Evolutionary conservation across 2,888 invertebrate genomes (phyloP), one percentile per base, ranked within the genome.

Genomic region (Heteropelma amictum): DNA sequence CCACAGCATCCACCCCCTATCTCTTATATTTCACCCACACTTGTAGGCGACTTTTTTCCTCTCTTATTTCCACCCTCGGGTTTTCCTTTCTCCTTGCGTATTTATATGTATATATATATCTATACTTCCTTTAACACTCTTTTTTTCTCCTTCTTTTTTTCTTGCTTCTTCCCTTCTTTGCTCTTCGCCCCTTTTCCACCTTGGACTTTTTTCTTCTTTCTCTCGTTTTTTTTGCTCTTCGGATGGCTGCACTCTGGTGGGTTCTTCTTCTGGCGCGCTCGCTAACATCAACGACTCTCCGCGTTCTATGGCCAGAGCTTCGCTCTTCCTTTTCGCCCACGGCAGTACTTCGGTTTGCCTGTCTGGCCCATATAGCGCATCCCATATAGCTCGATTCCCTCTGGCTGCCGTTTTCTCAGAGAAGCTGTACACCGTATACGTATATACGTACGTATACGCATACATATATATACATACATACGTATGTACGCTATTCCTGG

Each of bases 81-180:
- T 76, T 76, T 76, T 64, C 63, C 72, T 63, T 51, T 72, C 63
- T 63, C 53, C 58, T 38, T 60, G 6, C 42, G 47, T 61, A 40
- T 40, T 51, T 14, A 40, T 33, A n/a, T 45, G 42, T 49, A 64
- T 21, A 21, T 35, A 33, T 26, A 21, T 23, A 21, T 40, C 26
- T 30, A 35, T 35, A 35, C 35, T 19, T 21, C 72, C 77, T 70
- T 78, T 77, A 79, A 60, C 65, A 68, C 60, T 58, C 69, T 77
- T 77, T 54, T 70, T 74, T 73, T 77, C 70, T 77, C 74, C 77
- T 51, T 70, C 70, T 61, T 78, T 72, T 77, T 69, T 65, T 35
- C 33, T 49, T 49, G 21, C 75, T 77, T 49, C 70, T 64, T 56
- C 40, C 68, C 65, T 49, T 33, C 30, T 63, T 60, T 60, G 49